These are phyloP conservation scores for Hedya salicella DNA, from an alignment of 2,888 invertebrate genomes.

Conservation along the genomic window DNA sequence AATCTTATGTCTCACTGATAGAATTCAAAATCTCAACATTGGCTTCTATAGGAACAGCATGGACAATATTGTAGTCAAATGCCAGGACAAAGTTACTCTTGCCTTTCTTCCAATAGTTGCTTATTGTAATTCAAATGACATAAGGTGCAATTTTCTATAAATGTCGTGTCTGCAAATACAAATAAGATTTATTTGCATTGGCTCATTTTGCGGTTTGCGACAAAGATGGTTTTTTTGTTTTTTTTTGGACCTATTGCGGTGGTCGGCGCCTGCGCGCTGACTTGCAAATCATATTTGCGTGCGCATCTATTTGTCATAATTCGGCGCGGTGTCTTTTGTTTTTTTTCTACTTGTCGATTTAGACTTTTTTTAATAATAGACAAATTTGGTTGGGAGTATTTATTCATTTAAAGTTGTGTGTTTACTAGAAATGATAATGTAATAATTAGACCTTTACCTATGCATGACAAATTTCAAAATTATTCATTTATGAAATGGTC, in stretches of 20 bases:
- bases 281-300: constrained; percentile 66
- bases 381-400: too few species aligned
- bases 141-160: background rate
- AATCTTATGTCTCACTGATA: background rate
- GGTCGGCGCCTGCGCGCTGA: constrained; percentile 59
- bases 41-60: background rate
- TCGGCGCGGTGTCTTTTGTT: constrained; percentile 62
- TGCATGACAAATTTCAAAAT: background rate
- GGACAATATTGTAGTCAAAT: constrained; percentile 2
- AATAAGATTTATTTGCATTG: constrained; percentile 33
- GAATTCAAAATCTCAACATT: background rate
- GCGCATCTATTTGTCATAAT: constrained; percentile 66
- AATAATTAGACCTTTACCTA: background rate
- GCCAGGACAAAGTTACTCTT: constrained; percentile 3
- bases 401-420: too few species aligned
- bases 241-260: constrained; percentile 51
- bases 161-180: background rate
- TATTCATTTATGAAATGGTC: background rate
- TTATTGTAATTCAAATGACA: background rate
- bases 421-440: too few species aligned
- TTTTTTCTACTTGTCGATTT: constrained; percentile 34
- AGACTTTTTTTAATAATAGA: background rate
- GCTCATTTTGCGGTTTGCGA: constrained; percentile 66
- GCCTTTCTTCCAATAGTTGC: background rate
- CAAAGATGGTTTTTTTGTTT: constrained; percentile 64